phyloP scores from a whole-genome alignment of 2,113 vertebrate genomes.

The Rhinopithecus roxellana region DNA sequence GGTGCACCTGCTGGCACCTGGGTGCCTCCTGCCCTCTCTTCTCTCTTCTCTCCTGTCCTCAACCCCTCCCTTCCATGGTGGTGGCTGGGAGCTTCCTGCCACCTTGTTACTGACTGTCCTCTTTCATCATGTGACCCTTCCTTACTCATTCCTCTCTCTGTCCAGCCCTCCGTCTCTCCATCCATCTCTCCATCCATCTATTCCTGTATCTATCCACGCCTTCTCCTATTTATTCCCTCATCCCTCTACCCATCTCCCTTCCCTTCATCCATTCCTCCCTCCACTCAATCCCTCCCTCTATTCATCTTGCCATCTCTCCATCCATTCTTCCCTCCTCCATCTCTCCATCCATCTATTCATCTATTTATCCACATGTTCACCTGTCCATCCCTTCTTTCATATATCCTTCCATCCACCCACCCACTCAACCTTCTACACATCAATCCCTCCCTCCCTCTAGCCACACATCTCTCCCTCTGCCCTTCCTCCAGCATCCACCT shows the following conservation, averaged over 20 bases:
- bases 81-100: neutral
- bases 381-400: no score
- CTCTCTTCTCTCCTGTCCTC: neutral
- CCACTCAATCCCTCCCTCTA: no score
- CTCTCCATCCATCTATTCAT: no score
- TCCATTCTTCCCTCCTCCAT: no score
- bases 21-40: fast-evolving
- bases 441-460: no score
- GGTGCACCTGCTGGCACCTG: neutral
- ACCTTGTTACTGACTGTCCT: fast-evolving
- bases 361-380: no score
- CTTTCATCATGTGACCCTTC: fast-evolving
- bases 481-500: neutral
- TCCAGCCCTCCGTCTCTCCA: fast-evolving
- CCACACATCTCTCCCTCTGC: no score
- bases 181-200: fast-evolving
- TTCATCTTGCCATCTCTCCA: no score
- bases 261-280: fast-evolving
- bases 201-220: fast-evolving
- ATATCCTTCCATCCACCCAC: no score
- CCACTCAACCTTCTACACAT: no score
- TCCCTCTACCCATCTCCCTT: neutral
- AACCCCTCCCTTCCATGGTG: neutral
- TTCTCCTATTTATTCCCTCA: neutral
- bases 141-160: neutral